Evolutionary conservation across 2,797 vertebrate genomes (phyloP).

Genomic region (Pangasius sanitwongsei): DNA sequence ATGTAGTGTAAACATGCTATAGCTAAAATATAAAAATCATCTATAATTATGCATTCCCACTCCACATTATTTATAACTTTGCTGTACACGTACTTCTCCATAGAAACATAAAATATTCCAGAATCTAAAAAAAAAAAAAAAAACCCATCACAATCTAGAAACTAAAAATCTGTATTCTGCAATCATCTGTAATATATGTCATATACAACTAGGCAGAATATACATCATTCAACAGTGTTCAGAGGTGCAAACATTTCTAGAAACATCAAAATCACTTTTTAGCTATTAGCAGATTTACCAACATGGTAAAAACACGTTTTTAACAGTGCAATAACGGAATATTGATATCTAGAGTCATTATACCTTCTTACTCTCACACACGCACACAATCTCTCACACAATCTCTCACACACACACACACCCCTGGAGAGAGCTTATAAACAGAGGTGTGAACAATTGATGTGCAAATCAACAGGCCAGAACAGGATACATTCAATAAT

Average conservation of each 20-base stretch:
- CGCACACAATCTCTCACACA: not conserved
- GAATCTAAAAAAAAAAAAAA: slow-evolving; percentile 5
- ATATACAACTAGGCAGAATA: slow-evolving; percentile 39
- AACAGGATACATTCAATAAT: slow-evolving; percentile 20
- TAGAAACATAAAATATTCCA: slow-evolving; percentile 31
- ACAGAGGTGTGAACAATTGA: not conserved
- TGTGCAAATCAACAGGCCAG: slow-evolving; percentile 31
- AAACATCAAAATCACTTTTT: slow-evolving; percentile 17
- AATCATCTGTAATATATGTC: not conserved
- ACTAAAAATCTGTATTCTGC: slow-evolving; percentile 1
- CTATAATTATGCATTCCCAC: not conserved
- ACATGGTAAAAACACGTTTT: slow-evolving; percentile 21
- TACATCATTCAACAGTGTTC: slow-evolving; percentile 33
- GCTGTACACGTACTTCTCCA: slow-evolving; percentile 9
- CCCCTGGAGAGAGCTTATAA: not conserved
- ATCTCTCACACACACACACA: not conserved
- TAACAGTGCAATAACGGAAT: slow-evolving; percentile 16
- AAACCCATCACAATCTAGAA: not conserved
- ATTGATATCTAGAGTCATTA: slow-evolving; percentile 5
- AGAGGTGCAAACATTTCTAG: slow-evolving; percentile 33
- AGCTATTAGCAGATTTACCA: slow-evolving; percentile 39
- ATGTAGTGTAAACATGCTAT: slow-evolving; percentile 34
- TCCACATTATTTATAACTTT: not conserved
- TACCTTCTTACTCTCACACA: not conserved
- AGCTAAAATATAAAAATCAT: not conserved